A percentile compares a stretch with the other conserved stretches of the same genome.
Conservation (phyloP, 2,113 vertebrate genomes). For the Lasiurus borealis region DNA sequence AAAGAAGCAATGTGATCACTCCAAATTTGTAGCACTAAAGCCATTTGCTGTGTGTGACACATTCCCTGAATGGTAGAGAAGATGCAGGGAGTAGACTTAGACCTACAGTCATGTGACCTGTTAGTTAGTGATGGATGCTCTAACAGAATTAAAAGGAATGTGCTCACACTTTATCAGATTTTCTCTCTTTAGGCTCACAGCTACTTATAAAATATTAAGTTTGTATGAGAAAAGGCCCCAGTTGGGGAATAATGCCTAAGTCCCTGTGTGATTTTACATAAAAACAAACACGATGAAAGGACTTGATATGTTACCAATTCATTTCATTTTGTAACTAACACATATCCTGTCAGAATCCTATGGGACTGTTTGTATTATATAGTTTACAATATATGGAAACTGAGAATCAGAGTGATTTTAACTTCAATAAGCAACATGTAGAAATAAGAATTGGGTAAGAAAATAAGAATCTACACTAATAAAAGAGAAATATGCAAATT, state of each 20-base stretch:
- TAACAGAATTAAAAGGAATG: constrained; percentile 59
- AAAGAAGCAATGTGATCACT: neutral
- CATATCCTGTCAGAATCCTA: neutral
- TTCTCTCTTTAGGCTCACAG: constrained; percentile 18
- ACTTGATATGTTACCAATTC: neutral
- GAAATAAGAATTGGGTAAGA: neutral
- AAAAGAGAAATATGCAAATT: too few relatives aligned
- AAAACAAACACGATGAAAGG: constrained; percentile 17
- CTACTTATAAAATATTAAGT: constrained; percentile 17
- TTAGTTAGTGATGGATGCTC: constrained; percentile 49
- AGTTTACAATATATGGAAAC: neutral
- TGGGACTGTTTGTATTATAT: neutral
- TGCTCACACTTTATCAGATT: constrained; percentile 21
- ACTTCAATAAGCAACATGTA: neutral
- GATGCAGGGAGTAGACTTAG: neutral
- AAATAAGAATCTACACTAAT: neutral
- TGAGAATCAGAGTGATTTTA: neutral
- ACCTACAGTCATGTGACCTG: neutral
- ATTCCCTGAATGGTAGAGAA: neutral
- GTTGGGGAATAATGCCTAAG: neutral
- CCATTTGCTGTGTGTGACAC: neutral
- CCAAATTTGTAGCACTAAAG: neutral
- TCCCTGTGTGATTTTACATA: neutral
- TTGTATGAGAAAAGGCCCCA: neutral
- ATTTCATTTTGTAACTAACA: constrained; percentile 3